Percentiles rank a stretch among this genome's conserved stretches.
Evolutionary conservation across 2,888 invertebrate species (phyloP).

Genomic region (Hirudinaria manillensis): DNA sequence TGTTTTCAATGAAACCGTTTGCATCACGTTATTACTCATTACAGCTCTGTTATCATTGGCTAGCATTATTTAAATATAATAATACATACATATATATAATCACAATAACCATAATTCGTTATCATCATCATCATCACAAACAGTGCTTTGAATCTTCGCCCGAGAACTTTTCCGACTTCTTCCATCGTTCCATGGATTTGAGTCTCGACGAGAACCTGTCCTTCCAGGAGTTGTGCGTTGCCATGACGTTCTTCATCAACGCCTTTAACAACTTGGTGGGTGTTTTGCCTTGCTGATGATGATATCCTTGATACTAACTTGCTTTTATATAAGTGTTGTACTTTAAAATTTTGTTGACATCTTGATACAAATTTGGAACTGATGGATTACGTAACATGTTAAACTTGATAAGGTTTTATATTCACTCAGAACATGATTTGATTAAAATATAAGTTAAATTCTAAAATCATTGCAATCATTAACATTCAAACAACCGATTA

Average conservation of each 20-base stretch:
- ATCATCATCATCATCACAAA: background rate
- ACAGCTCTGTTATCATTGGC: background rate
- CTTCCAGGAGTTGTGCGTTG: slow-evolving; percentile 71
- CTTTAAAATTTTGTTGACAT: background rate
- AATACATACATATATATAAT: too few species aligned
- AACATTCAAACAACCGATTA: too few species aligned
- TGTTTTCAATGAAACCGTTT: background rate
- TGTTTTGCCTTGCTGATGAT: slow-evolving; percentile 27
- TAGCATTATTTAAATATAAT: background rate
- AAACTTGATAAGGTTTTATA: too few species aligned
- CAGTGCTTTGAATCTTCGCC: slow-evolving; percentile 73
- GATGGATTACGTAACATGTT: too few species aligned
- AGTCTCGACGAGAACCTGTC: slow-evolving; percentile 61
- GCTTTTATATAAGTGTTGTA: background rate
- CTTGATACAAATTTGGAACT: background rate
- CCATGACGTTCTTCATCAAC: slow-evolving; percentile 86
- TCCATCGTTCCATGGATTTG: slow-evolving; percentile 55
- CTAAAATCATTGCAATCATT: too few species aligned
- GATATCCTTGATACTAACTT: background rate
- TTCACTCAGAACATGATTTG: too few species aligned
- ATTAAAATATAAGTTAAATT: too few species aligned
- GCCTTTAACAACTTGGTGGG: slow-evolving; percentile 85
- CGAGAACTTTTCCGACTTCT: slow-evolving; percentile 56
- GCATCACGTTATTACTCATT: slow-evolving; percentile 2
- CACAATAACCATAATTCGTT: background rate